Evolutionary conservation across 1,140 invertebrate genomes (phyloP), one percentile per base, ranked within the genome.

Genomic region (Maconellicoccus hirsutus): DNA sequence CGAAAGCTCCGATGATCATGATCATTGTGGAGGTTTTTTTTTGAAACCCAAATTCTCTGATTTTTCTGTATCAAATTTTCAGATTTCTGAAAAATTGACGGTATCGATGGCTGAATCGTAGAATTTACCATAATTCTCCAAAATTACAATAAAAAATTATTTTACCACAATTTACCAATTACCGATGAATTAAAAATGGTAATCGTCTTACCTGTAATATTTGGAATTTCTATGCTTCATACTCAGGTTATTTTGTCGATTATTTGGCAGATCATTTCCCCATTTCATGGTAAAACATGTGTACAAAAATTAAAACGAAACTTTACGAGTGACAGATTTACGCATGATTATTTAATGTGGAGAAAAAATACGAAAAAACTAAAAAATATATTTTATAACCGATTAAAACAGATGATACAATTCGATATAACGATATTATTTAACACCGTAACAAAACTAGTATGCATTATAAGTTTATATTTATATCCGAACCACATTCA

Each of bases 281-380:
- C 61, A 66, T 66, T 66, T 66, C 61, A 66, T 66, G 22, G 19
- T 66, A 66, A 52, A 52, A 66, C 61, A 66, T 66, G 42, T 52
- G n/a, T 19, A 19, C 42, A 16, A 3, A 52, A 16, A 52, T 52
- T 16, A 52, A 52, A 52, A 52, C 42, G n/a, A 52, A 52, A 52
- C 42, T 52, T 16, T 52, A 19, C 2, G n/a, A 2, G 42, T 52
- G n/a, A 52, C 42, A 19, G 42, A 52, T 19, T 8, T 16, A 52
- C 42, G n/a, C 42, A 52, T 52, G 42, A 52, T 52, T 52, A 52
- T 16, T 52, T 2, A 19, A 52, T 3, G 12, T 8, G 10, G 42
- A 52, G 3, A 52, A 52, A 52, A 52, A 8, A 8, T 16, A 52
- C n/a, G 42, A 52, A 52, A 52, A 19, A 52, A 52, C 3, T 16